Percentiles rank a stretch among this genome's conserved stretches.
Evolutionary conservation across 2,113 vertebrate genomes (phyloP).

Genomic region (Semicossyphus pulcher): DNA sequence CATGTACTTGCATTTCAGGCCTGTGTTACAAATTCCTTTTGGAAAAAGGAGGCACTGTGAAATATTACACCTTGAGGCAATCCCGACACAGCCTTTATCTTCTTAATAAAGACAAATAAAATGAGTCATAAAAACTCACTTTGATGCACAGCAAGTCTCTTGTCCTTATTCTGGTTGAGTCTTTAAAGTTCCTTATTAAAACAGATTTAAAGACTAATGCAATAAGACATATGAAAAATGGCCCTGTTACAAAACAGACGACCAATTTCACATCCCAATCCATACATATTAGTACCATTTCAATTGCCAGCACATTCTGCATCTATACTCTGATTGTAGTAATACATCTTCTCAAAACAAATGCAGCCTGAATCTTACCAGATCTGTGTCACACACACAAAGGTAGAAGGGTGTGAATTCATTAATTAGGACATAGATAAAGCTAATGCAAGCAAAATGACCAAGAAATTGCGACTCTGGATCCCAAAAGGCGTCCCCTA

Average conservation of each 20-base stretch:
- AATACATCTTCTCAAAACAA: neutral
- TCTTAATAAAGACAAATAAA: conserved; percentile 42
- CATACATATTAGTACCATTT: neutral
- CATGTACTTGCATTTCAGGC: conserved; percentile 7
- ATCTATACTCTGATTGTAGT: neutral
- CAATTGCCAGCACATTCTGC: neutral
- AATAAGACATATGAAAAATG: neutral
- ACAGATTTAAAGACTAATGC: conserved; percentile 6
- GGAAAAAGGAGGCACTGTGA: neutral
- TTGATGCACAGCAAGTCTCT: neutral
- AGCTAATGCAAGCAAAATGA: neutral
- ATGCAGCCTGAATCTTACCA: neutral
- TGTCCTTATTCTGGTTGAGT: neutral
- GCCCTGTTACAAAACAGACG: neutral
- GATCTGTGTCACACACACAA: neutral
- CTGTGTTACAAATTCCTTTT: conserved; percentile 27
- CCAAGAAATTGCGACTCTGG: neutral
- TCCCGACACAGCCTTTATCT: conserved; percentile 12
- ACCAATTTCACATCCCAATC: neutral
- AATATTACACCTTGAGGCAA: conserved; percentile 42
- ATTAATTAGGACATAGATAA: neutral
- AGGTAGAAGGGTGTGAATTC: neutral
- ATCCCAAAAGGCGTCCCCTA: neutral
- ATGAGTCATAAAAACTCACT: conserved; percentile 20
- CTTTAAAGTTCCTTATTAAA: conserved; percentile 17